These are phyloP conservation scores for Paramuricea clavata DNA, from an alignment of 92 coral and sea anemone genomes.

Conservation along the genomic window DNA sequence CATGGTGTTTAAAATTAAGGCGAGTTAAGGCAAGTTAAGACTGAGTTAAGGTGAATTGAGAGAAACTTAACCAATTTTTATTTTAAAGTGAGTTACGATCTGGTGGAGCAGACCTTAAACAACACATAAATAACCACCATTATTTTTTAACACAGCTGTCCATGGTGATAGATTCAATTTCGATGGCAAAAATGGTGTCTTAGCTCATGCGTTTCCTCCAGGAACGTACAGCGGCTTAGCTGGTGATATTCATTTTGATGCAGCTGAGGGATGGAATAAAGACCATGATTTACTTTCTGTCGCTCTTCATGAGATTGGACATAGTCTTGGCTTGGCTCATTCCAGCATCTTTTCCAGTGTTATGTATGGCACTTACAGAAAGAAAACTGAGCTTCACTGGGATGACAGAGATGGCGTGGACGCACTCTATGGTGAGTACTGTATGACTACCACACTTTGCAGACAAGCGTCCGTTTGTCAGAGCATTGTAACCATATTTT, in stretches of 20 bases:
- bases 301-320: constrained; percentile 90
- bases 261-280: constrained; percentile 74
- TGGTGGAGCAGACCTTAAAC: too few relatives aligned
- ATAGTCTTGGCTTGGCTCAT: constrained; percentile 78
- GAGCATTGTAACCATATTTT: too few relatives aligned
- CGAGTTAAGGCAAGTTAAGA: too few relatives aligned
- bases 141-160: constrained; percentile 37
- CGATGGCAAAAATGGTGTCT: constrained; percentile 71
- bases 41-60: too few relatives aligned
- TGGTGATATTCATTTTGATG: constrained; percentile 92
- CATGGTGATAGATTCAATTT: constrained; percentile 64
- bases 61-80: too few relatives aligned
- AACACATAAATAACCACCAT: background rate
- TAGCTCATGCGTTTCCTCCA: constrained; percentile 81
- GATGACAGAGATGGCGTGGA: constrained; percentile 77
- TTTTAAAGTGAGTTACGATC: too few relatives aligned
- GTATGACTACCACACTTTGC: background rate
- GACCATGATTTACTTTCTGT: constrained; percentile 57
- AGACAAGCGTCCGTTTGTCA: too few relatives aligned
- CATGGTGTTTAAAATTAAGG: too few relatives aligned
- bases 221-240: constrained; percentile 17
- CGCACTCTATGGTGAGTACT: constrained; percentile 67
- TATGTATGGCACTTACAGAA: constrained; percentile 60
- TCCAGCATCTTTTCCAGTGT: constrained; percentile 63
- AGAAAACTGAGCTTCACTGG: constrained; percentile 32